Evolutionary conservation across 1,140 invertebrate genomes (phyloP).

Genomic region (Chironomus tepperi): DNA sequence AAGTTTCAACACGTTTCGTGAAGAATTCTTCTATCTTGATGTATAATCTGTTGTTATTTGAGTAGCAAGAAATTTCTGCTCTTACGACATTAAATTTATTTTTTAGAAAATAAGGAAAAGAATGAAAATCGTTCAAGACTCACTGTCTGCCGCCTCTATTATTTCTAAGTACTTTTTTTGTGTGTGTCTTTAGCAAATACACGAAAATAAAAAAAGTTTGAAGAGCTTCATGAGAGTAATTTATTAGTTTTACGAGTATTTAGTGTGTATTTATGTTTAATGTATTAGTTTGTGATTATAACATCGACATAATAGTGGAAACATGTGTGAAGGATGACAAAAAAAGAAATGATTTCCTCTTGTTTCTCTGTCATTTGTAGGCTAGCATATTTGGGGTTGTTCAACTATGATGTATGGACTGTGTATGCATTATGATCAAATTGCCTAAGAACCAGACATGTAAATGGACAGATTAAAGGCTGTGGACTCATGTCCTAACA

Average conservation of each 20-base stretch:
- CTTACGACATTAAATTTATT: background rate
- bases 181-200: constrained; percentile 6
- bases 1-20: constrained; percentile 18
- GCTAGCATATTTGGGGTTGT: too few species aligned
- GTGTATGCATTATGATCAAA: too few species aligned
- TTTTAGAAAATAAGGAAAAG: background rate
- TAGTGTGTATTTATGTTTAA: background rate
- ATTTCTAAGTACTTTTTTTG: background rate
- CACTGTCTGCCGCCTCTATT: background rate
- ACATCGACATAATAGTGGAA: background rate
- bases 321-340: background rate
- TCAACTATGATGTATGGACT: too few species aligned
- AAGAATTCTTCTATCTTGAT: background rate
- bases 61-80: background rate
- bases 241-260: background rate
- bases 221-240: constrained; percentile 11
- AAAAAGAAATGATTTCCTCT: background rate
- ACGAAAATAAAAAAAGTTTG: constrained; percentile 3
- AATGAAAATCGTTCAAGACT: background rate
- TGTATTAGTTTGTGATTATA: constrained; percentile 10
- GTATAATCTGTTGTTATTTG: background rate
- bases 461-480: too few species aligned
- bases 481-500: too few species aligned
- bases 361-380: background rate
- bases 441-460: too few species aligned